Base-by-base conservation (phyloP, 2,113 vertebrate species). In the Pygoscelis adeliae region DNA sequence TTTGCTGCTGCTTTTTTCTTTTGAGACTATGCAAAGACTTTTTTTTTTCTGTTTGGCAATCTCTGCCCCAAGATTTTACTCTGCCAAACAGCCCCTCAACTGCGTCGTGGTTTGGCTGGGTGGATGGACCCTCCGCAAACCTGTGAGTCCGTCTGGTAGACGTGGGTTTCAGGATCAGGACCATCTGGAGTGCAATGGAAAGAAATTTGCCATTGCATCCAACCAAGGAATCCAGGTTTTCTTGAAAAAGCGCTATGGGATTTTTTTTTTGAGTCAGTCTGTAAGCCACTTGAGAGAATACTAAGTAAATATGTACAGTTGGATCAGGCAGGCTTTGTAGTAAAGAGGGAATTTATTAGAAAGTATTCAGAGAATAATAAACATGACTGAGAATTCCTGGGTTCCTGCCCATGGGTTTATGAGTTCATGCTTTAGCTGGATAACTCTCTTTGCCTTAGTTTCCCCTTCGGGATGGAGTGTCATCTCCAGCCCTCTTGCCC, bases 281-380 rank as follows among this genome's bases (percentile, higher is more conserved):
- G 52, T 82, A 84, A 95, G 52, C 83, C 72, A 82, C 91, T 92
- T 82, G 80, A 82, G 83, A 93, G 80, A 95, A 74, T 49, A 36
- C 61, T 29, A 38, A 94, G n/a, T 93, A 89, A 97, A 96, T 93
- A 83, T 58, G 93, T 96, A 83, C 73, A 76, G 77, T 93, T 87
- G 93, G 91, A 95, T 96, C 82, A 90, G 74, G 42, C 82, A n/a
- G 63, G 66, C 89, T 96, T 96, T 96, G 94, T 94, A 83, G 74
- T 91, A 80, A 95, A 94, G 91, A 93, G 83, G 77, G 85, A 93
- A 93, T 95, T 97, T 93, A 96, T 91, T 97, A 97, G 87, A 94
- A 94, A 96, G 84, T 80, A 80, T 91, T 96, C 82, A 52, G 81
- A 83, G 93, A 93, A 96, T 96, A 97, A 97, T 82, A 96, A 96